A percentile compares a stretch with the other conserved stretches of the same genome.
Evolutionary conservation across 2,113 vertebrate genomes (phyloP).

Genomic region (Theristicus caerulescens): DNA sequence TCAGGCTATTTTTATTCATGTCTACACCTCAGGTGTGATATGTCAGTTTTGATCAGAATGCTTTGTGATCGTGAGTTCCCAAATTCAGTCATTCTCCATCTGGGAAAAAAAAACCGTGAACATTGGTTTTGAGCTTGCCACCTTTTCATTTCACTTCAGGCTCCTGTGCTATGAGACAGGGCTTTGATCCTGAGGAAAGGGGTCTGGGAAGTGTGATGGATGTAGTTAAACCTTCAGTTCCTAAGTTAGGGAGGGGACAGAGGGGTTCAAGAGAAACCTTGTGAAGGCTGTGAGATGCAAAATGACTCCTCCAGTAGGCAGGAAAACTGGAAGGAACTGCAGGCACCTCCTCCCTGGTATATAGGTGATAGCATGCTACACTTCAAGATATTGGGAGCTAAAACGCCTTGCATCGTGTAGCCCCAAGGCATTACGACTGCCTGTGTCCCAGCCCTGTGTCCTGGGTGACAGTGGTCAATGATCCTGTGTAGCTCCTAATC

Average conservation of each 20-base stretch:
- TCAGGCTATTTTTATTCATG: not conserved
- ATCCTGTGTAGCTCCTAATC: not conserved
- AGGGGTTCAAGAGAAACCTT: not conserved
- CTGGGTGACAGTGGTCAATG: not conserved
- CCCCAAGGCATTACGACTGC: not conserved
- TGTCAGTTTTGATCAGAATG: not conserved
- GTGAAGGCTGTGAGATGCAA: not conserved
- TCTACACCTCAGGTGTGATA: not conserved
- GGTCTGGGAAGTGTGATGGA: not conserved
- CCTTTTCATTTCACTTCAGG: not conserved
- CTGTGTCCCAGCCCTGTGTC: not conserved
- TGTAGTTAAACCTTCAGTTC: not conserved
- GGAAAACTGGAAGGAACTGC: not conserved
- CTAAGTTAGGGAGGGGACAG: not conserved
- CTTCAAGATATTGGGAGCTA: not conserved
- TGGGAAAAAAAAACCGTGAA: accelerated
- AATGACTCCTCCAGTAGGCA: not conserved
- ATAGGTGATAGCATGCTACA: not conserved
- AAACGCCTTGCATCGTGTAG: not conserved
- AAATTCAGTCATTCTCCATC: not conserved
- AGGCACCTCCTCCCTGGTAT: not conserved
- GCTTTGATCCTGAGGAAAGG: not conserved
- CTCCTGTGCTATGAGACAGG: not conserved
- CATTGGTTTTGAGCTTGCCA: not conserved
- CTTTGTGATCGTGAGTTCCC: not conserved